Percentiles rank a stretch among this genome's conserved stretches.
Conservation (phyloP, 2,797 vertebrate genomes). For the Lithobates pipiens region DNA sequence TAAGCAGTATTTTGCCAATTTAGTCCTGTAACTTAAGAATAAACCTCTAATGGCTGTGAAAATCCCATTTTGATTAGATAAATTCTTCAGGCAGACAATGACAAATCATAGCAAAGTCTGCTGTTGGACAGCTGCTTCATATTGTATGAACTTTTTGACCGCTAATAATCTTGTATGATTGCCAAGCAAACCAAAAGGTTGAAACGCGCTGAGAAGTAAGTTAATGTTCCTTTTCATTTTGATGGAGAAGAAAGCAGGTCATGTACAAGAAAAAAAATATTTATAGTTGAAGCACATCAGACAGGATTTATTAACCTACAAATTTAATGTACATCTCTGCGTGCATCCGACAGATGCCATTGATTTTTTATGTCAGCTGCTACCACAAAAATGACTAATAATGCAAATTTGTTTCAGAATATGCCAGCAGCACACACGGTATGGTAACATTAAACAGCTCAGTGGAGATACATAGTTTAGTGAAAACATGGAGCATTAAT, state of each 20-base stretch:
- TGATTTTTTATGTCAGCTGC: slow-evolving; percentile 48
- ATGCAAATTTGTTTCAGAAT: slow-evolving; percentile 37
- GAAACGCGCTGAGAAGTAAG: slow-evolving; percentile 49
- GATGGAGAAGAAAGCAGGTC: slow-evolving; percentile 53
- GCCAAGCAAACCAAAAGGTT: slow-evolving; percentile 55
- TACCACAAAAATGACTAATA: slow-evolving; percentile 51
- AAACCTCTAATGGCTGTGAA: slow-evolving; percentile 40
- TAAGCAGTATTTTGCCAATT: slow-evolving; percentile 23
- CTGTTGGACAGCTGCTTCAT: slow-evolving; percentile 34
- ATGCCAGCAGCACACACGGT: slow-evolving; percentile 17
- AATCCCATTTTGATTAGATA: slow-evolving; percentile 57
- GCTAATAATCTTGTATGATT: slow-evolving; percentile 59
- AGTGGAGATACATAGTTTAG: background rate
- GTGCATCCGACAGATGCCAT: slow-evolving; percentile 51
- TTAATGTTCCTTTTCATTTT: slow-evolving; percentile 60
- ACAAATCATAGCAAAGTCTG: slow-evolving; percentile 44
- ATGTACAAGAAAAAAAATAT: slow-evolving; percentile 53
- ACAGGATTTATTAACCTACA: slow-evolving; percentile 60
- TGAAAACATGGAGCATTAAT: background rate
- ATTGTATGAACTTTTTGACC: slow-evolving; percentile 56
- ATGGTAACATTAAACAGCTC: slow-evolving; percentile 40
- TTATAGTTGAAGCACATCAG: slow-evolving; percentile 41
- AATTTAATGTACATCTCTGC: slow-evolving; percentile 47
- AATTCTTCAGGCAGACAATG: slow-evolving; percentile 57
- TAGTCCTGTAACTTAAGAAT: slow-evolving; percentile 28